Percentiles rank a stretch among this genome's conserved stretches.
Evolutionary conservation across 2,797 vertebrate genomes (phyloP).

Genomic region (Sebastes minor): DNA sequence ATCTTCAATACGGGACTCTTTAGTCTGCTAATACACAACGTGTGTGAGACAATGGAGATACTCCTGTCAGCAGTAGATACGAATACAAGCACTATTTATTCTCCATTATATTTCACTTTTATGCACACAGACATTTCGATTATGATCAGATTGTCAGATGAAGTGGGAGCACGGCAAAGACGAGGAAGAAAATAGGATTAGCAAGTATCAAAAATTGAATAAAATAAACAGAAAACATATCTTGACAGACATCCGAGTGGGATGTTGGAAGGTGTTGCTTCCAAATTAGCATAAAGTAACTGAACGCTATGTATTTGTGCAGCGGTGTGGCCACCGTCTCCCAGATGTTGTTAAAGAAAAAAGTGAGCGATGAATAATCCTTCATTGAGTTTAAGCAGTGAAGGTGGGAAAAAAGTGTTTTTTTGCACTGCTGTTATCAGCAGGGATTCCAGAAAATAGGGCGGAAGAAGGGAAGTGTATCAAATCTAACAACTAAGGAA

Average conservation of each 20-base stretch:
- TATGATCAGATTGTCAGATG: not conserved
- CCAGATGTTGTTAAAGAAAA: not conserved
- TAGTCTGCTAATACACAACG: not conserved
- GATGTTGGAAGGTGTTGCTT: not conserved
- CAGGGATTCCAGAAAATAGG: slow-evolving; percentile 2
- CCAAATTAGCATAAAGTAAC: slow-evolving; percentile 5
- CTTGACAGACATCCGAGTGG: not conserved
- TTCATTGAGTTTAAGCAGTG: not conserved
- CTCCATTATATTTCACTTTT: not conserved
- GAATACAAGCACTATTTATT: not conserved
- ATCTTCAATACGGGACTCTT: not conserved
- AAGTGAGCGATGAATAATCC: slow-evolving; percentile 2
- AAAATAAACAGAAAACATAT: not conserved
- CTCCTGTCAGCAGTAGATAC: not conserved
- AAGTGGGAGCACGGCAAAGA: not conserved
- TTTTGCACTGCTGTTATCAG: not conserved
- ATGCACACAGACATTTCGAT: not conserved
- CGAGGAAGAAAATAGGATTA: not conserved
- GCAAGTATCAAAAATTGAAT: not conserved
- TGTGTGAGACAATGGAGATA: not conserved
- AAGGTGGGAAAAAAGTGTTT: slow-evolving; percentile 3
- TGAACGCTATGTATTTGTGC: slow-evolving; percentile 11
- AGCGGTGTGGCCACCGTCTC: not conserved
- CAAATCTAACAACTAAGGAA: not conserved
- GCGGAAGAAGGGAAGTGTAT: not conserved